Evolutionary conservation across 2,113 vertebrate genomes (phyloP).

Genomic region (Ctenomys sociabilis): DNA sequence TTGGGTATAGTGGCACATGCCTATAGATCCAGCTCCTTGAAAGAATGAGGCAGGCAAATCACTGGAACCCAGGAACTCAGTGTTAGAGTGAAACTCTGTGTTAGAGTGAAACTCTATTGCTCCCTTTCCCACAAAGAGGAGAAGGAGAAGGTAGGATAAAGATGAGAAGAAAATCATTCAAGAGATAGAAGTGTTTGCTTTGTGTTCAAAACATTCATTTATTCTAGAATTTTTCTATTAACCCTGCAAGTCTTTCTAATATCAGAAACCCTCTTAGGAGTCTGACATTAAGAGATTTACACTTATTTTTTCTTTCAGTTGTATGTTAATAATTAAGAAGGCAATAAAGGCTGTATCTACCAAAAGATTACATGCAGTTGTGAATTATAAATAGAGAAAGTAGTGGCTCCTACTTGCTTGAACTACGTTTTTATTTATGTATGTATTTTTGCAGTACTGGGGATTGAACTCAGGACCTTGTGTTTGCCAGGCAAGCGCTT

Average conservation of each 20-base stretch:
- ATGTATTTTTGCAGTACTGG: too few species aligned
- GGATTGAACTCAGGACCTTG: too few species aligned
- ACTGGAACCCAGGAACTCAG: not conserved
- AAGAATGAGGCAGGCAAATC: not conserved
- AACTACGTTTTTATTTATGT: too few species aligned
- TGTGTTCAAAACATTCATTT: not conserved
- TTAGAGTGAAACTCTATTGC: not conserved
- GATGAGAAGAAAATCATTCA: not conserved
- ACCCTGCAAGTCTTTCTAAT: not conserved
- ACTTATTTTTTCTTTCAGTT: not conserved
- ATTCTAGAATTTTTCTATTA: not conserved
- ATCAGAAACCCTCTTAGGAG: not conserved
- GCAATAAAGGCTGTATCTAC: not conserved
- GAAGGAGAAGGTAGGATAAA: not conserved
- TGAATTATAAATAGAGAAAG: constrained; percentile 26
- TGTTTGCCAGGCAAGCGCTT: too few species aligned
- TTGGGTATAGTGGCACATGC: not conserved
- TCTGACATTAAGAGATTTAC: not conserved
- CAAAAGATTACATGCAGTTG: not conserved
- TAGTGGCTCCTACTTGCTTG: not conserved
- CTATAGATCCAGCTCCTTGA: not conserved
- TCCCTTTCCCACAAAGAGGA: not conserved
- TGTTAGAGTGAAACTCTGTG: not conserved
- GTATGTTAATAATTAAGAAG: constrained; percentile 21
- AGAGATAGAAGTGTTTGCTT: not conserved